Conservation (phyloP, 2,797 vertebrate species). For the Eidolon dupreanum region DNA sequence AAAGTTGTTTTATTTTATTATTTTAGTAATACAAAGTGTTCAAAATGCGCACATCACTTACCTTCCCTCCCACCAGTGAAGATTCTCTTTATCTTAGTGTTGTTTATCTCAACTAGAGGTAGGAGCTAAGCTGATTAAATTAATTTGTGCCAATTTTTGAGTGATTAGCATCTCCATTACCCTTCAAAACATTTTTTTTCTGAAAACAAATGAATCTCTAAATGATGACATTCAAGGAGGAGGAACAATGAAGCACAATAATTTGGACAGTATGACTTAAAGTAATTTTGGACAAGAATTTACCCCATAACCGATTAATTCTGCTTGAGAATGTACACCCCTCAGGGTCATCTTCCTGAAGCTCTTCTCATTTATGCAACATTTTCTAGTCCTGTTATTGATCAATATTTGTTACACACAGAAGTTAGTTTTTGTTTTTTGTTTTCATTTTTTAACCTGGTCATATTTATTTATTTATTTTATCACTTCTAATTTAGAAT, state of each 20-base stretch:
- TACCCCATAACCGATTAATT: background rate
- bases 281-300: background rate
- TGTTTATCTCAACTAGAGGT: background rate
- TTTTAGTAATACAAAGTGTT: background rate
- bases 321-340: background rate
- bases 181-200: slow-evolving; percentile 31
- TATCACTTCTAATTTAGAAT: background rate
- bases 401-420: background rate
- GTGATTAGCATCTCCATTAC: slow-evolving; percentile 7
- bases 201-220: slow-evolving; percentile 34
- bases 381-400: background rate
- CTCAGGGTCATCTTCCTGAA: background rate
- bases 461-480: slow-evolving; percentile 6
- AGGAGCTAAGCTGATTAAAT: background rate
- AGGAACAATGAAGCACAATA: background rate
- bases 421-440: background rate
- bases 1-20: background rate
- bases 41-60: background rate
- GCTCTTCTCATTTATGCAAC: background rate
- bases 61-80: background rate
- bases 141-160: slow-evolving; percentile 53
- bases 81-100: background rate
- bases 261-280: background rate
- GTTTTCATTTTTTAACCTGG: background rate
- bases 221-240: background rate